Conservation (phyloP, 2,113 vertebrate species). For the Colaptes auratus region DNA sequence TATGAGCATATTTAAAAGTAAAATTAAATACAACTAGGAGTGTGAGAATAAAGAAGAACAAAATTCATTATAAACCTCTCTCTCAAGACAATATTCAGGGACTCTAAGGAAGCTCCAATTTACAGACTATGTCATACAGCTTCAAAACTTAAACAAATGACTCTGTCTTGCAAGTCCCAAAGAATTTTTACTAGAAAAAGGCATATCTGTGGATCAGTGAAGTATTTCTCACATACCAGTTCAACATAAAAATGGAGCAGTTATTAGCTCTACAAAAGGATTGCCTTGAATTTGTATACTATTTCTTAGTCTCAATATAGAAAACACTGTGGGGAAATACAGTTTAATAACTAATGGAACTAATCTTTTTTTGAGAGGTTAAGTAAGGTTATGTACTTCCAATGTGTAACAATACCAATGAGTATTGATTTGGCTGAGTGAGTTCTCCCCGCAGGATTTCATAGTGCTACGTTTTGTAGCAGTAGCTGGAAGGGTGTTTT, state of each 20-base stretch:
- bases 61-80: not conserved
- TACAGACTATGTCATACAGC: not conserved
- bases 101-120: not conserved
- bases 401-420: not conserved
- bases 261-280: not conserved
- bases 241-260: not conserved
- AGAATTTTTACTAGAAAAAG: not conserved
- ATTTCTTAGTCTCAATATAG: not conserved
- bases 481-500: too few species aligned
- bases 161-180: not conserved
- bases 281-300: not conserved
- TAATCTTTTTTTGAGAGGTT: not conserved
- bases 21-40: constrained; percentile 18
- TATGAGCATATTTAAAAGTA: constrained; percentile 9
- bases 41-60: constrained; percentile 4
- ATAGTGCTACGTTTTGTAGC: too few species aligned
- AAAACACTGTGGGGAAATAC: not conserved
- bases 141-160: not conserved
- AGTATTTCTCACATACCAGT: not conserved
- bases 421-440: too few species aligned
- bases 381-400: not conserved
- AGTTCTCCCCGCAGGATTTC: too few species aligned
- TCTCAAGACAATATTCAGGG: not conserved
- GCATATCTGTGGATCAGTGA: not conserved
- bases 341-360: not conserved